Conservation (phyloP, 1,140 invertebrate genomes). For the Rhagoletis pomonella region DNA sequence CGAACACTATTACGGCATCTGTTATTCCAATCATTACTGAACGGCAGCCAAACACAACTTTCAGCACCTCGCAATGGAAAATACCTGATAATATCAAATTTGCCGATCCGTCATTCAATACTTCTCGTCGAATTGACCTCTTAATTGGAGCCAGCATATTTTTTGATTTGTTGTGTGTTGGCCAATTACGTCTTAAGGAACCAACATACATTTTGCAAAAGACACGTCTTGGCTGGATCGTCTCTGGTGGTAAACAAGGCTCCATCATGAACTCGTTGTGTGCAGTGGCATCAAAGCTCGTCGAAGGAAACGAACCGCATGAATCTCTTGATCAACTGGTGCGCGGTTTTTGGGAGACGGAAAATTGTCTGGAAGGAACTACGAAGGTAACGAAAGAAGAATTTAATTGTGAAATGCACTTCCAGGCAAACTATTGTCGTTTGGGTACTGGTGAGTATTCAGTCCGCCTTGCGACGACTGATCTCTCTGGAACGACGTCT, state of each 20-base stretch:
- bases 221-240: conserved; percentile 16
- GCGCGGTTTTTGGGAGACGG: conserved; percentile 49
- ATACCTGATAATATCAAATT: conserved; percentile 38
- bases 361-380: neutral
- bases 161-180: too few relatives aligned
- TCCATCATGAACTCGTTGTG: neutral
- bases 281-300: neutral
- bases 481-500: conserved; percentile 12
- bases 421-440: neutral
- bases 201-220: conserved; percentile 14
- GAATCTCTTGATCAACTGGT: neutral
- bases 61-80: neutral
- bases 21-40: too few relatives aligned
- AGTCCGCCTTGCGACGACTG: conserved; percentile 21
- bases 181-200: conserved; percentile 5
- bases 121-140: conserved; percentile 13
- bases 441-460: neutral
- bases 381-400: conserved; percentile 24
- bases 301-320: neutral
- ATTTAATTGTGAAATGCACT: conserved; percentile 38
- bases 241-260: too few relatives aligned
- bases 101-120: too few relatives aligned
- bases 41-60: too few relatives aligned
- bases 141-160: conserved; percentile 27
- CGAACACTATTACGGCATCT: too few relatives aligned